phyloP scores from a whole-genome alignment of 2,888 invertebrate genomes.

The Ophonus ardosiacus region DNA sequence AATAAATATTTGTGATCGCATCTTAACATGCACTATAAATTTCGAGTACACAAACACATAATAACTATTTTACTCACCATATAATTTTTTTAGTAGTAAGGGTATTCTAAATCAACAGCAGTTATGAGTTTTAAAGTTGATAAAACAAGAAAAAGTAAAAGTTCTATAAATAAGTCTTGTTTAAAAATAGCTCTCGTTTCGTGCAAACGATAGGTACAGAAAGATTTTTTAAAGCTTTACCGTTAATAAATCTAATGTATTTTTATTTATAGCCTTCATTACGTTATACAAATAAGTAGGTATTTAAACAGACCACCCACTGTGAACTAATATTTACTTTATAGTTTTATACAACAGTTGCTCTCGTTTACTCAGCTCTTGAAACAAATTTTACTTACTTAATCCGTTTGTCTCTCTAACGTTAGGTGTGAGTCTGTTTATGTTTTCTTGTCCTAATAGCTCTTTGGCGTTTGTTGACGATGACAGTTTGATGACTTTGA shows the following conservation, averaged over 20 bases:
- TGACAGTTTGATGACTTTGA: too few species aligned
- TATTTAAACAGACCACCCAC: conserved; percentile 36
- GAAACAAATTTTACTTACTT: conserved; percentile 34
- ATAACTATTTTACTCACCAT: not conserved
- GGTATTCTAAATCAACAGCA: conserved; percentile 3
- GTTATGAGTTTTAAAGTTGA: not conserved
- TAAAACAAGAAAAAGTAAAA: conserved; percentile 31
- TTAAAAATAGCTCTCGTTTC: conserved; percentile 40
- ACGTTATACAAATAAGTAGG: conserved; percentile 49
- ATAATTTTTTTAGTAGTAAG: not conserved
- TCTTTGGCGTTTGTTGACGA: too few species aligned
- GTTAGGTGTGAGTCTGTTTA: too few species aligned
- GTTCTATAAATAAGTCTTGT: conserved; percentile 20
- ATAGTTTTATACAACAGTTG: conserved; percentile 23
- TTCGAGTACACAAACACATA: not conserved
- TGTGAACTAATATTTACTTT: conserved; percentile 25
- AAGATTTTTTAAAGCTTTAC: conserved; percentile 53
- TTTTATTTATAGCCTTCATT: conserved; percentile 55
- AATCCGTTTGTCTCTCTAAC: not conserved
- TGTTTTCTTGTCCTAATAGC: too few species aligned
- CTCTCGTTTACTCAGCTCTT: conserved; percentile 21
- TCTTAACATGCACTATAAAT: not conserved
- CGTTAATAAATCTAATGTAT: conserved; percentile 53
- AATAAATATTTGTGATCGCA: not conserved
- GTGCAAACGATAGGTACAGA: conserved; percentile 23